Percentiles rank a stretch among this genome's conserved stretches.
phyloP scores from a whole-genome alignment of 2,113 vertebrate genomes.

The Uria lomvia region DNA sequence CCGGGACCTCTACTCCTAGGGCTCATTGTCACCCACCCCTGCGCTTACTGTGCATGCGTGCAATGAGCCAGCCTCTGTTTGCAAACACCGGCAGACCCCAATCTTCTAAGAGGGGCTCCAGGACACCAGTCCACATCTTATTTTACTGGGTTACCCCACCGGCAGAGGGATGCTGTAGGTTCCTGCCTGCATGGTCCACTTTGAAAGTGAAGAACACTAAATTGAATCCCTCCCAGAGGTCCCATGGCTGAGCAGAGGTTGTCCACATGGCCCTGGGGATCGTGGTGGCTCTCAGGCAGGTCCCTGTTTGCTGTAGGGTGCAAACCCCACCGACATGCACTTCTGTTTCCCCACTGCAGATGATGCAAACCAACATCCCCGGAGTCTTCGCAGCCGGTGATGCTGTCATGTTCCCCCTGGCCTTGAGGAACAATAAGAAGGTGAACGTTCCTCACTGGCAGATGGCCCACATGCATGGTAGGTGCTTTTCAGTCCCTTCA shows the following conservation, averaged over 20 bases:
- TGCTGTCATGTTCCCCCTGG: constrained; percentile 86
- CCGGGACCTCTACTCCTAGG: rapidly evolving
- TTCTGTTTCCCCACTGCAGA: constrained; percentile 66
- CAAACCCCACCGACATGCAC: background rate
- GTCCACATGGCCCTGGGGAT: background rate
- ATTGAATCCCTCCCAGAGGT: background rate
- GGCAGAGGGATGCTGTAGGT: background rate
- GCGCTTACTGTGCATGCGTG: rapidly evolving
- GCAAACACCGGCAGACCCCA: background rate
- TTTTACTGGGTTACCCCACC: background rate
- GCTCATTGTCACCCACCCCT: background rate
- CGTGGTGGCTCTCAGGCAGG: rapidly evolving
- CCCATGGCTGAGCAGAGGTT: background rate
- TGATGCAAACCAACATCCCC: constrained; percentile 91
- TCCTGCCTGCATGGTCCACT: background rate
- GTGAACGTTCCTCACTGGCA: constrained; percentile 98
- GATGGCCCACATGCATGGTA: constrained; percentile 96
- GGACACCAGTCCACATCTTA: background rate
- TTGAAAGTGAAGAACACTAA: background rate
- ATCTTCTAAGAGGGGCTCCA: background rate
- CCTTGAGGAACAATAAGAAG: constrained; percentile 90
- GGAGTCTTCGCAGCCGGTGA: constrained; percentile 93
- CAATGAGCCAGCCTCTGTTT: background rate
- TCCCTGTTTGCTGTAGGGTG: background rate
- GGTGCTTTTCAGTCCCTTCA: background rate